Evolutionary conservation across 2,113 vertebrate species (phyloP).

Genomic region (Chunga burmeisteri): DNA sequence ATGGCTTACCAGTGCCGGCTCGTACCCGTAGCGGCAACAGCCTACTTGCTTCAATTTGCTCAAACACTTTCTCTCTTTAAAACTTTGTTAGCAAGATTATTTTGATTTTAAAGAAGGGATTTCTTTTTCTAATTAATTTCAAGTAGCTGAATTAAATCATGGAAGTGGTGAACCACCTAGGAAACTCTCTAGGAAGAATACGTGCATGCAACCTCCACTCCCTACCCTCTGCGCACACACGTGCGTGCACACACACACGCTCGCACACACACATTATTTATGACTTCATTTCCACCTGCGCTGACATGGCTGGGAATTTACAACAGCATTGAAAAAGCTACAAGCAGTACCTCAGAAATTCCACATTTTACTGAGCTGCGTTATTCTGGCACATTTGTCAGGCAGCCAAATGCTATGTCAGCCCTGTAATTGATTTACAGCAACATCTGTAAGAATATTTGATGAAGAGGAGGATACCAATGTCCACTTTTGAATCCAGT

Average conservation of each 20-base stretch:
- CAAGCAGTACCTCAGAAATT: conserved; percentile 81
- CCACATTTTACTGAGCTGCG: conserved; percentile 73
- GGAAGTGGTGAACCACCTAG: neutral
- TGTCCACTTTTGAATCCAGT: conserved; percentile 64
- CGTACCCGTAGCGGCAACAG: neutral
- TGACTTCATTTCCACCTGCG: conserved; percentile 79
- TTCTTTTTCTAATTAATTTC: neutral
- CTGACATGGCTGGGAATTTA: conserved; percentile 81
- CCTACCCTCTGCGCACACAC: fast-evolving
- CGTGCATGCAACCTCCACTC: too few relatives aligned
- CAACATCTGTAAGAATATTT: conserved; percentile 75
- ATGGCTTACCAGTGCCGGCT: neutral
- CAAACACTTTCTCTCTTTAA: neutral
- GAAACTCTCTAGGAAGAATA: neutral
- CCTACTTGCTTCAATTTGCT: neutral
- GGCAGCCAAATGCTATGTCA: conserved; percentile 80
- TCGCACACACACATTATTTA: conserved; percentile 61
- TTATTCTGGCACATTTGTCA: conserved; percentile 84
- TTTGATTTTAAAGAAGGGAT: neutral
- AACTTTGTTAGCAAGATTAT: neutral
- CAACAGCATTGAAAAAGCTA: conserved; percentile 79
- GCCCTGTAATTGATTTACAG: conserved; percentile 80
- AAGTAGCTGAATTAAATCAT: conserved; percentile 57
- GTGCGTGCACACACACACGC: fast-evolving
- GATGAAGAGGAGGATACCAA: conserved; percentile 38